Base-by-base conservation (phyloP, 2,888 invertebrate genomes). In the Diaphora mendica region DNA sequence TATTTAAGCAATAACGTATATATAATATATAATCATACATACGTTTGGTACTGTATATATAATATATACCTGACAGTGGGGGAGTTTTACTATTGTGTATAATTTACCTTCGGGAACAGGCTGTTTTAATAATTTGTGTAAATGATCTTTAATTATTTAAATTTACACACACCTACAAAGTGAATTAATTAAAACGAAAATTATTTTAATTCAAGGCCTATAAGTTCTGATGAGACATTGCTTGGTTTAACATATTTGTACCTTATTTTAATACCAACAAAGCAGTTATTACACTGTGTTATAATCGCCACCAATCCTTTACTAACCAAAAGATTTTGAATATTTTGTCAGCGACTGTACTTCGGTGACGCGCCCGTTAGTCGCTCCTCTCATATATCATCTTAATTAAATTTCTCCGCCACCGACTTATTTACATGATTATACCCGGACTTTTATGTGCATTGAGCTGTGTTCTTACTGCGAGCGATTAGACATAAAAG, bases 331-430 rank as follows among this genome's bases (percentile, higher is more conserved):
- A 73, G 73, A 81, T 79, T 75, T 77, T 69, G 73, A 70, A 26
- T 39, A 59, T 87, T 87, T 80, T 83, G 85, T 82, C 85, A 86
- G 83, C 79, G 91, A 90, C 91, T 77, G 90, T 94, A 93, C 91
- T 70, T 72, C 75, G 69, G 85, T 86, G 88, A 87, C 86, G 85
- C 75, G 88, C 89, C 90, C 93, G 94, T 94, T 94, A 94, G 88
- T 89, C 85, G 86, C 80, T 87, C 89, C 89, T 89, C 91, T 94
- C 95, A 92, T 95, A 95, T 95, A 95, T 95, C 95, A 95, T 95
- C 93, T 94, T 95, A 95, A 95, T 95, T 95, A 95, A 95, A 95
- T 95, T 95, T 95, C 95, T 92, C 93, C 89, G 86, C 87, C 90
- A 88, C 86, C 84, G 88, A 90, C 91, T 92, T 94, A 92, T 93